phyloP scores from a whole-genome alignment of 1,140 invertebrate genomes.

The Lasioglossum albipes region DNA sequence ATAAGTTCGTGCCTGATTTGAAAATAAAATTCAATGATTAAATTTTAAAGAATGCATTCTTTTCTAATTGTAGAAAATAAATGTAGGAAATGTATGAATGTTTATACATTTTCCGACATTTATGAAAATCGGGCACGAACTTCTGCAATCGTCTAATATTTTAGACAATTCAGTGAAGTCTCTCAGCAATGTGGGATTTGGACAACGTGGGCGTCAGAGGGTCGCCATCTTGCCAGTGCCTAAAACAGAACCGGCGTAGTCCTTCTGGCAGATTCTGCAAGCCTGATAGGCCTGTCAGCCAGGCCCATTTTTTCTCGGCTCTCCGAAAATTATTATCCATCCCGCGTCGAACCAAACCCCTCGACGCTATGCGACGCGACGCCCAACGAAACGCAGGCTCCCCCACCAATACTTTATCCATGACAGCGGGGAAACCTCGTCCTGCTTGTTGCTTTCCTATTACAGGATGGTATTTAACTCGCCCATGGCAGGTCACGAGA shows the following conservation, averaged over 20 bases:
- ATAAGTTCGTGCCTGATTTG: no score
- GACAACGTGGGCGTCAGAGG: neutral
- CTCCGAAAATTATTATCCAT: slow-evolving; percentile 59
- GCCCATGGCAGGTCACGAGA: slow-evolving; percentile 51
- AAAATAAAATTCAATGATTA: no score
- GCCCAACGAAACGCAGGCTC: neutral
- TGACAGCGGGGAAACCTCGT: neutral
- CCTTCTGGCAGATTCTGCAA: slow-evolving; percentile 57
- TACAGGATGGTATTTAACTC: slow-evolving; percentile 62
- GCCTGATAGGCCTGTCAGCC: slow-evolving; percentile 66
- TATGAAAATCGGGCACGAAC: no score
- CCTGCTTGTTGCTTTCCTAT: slow-evolving; percentile 63
- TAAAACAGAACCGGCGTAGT: slow-evolving; percentile 48
- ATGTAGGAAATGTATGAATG: no score
- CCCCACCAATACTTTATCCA: neutral
- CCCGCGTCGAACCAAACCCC: neutral
- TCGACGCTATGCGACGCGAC: no score
- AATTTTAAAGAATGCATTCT: no score
- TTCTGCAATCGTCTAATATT: no score
- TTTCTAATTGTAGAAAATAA: no score
- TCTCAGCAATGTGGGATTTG: neutral
- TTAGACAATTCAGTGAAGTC: neutral
- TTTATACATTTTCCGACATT: no score
- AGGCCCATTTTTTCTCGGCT: slow-evolving; percentile 66
- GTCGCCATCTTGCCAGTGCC: slow-evolving; percentile 19